Evolutionary conservation across 2,888 invertebrate species (phyloP).

Genomic region (Lepidochitona cinerea): DNA sequence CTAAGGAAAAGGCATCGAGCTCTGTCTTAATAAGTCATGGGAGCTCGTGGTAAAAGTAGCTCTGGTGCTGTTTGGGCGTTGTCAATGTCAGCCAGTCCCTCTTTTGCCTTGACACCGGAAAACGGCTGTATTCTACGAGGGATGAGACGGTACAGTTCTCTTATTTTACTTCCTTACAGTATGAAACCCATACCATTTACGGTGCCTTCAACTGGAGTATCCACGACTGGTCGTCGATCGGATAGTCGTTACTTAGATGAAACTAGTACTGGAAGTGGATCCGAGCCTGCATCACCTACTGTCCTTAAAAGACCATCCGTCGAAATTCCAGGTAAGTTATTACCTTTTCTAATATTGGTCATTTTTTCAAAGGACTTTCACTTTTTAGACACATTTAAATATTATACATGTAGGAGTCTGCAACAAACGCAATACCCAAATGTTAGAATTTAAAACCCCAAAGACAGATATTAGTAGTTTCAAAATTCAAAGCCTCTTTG

Average conservation of each 20-base stretch:
- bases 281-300: constrained; percentile 59
- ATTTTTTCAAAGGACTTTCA: no score
- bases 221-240: constrained; percentile 32
- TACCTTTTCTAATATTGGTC: no score
- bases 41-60: neutral
- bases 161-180: constrained; percentile 64
- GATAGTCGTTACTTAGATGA: constrained; percentile 39
- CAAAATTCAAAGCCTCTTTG: no score
- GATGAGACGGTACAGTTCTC: constrained; percentile 46
- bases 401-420: no score
- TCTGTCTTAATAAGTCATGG: neutral
- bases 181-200: constrained; percentile 67
- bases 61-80: neutral
- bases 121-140: neutral
- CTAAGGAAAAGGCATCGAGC: neutral
- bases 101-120: neutral
- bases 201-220: constrained; percentile 48
- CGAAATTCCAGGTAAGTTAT: constrained; percentile 56
- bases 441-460: no score
- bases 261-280: constrained; percentile 36
- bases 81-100: neutral
- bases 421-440: no score
- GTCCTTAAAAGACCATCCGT: constrained; percentile 57
- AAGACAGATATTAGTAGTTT: no score
- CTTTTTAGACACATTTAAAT: no score